Evolutionary conservation across 2,888 invertebrate species (phyloP).

Genomic region (Macrosoma leucophasiata): DNA sequence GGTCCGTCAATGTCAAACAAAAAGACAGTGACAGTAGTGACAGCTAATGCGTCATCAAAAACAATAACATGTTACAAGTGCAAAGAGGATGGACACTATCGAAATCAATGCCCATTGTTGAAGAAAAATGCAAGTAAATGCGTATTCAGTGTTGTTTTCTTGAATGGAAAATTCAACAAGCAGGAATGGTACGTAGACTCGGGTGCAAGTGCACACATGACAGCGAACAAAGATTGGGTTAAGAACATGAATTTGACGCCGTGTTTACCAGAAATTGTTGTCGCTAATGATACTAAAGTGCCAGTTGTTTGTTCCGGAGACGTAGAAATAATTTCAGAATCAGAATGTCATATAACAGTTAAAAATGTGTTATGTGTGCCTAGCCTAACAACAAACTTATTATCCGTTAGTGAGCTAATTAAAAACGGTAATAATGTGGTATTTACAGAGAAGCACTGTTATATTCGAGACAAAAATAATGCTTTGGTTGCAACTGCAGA

Average conservation of each 20-base stretch:
- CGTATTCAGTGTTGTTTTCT: neutral
- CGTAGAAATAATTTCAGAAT: conserved; percentile 11
- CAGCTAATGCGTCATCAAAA: conserved; percentile 5
- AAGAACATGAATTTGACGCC: conserved; percentile 10
- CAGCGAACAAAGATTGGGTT: conserved; percentile 17
- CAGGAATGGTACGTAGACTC: conserved; percentile 2
- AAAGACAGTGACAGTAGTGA: no score
- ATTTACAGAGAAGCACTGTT: conserved; percentile 9
- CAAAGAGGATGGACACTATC: neutral
- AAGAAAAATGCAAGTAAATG: conserved; percentile 1
- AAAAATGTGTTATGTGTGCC: conserved; percentile 14
- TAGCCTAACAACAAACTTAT: conserved; percentile 14
- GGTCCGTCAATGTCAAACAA: no score
- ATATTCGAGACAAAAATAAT: conserved; percentile 8
- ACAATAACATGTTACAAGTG: conserved; percentile 5
- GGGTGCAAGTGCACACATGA: conserved; percentile 21
- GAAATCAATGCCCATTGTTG: conserved; percentile 2
- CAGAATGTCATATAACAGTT: conserved; percentile 10
- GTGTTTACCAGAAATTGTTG: conserved; percentile 14
- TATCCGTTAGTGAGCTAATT: conserved; percentile 14
- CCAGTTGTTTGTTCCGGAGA: conserved; percentile 18
- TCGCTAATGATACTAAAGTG: conserved; percentile 15
- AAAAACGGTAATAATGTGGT: conserved; percentile 17
- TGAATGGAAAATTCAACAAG: neutral
- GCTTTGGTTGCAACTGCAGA: no score